Percentiles rank a stretch among this genome's conserved stretches.
Evolutionary conservation across 2,888 invertebrate genomes (phyloP).

Genomic region (Formica aserva): DNA sequence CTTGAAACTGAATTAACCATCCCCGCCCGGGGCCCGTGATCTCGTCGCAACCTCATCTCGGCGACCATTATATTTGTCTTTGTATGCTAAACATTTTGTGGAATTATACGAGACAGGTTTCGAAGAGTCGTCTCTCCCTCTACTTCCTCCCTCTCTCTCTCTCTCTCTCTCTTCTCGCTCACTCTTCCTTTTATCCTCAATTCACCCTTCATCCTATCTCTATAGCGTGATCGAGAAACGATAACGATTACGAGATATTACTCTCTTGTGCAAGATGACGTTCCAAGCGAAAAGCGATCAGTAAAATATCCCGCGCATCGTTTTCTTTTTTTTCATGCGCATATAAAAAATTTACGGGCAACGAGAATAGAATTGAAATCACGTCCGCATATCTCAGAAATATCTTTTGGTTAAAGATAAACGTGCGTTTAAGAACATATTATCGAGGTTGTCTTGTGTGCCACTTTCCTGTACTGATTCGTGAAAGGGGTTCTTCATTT

Average conservation of each 20-base stretch:
- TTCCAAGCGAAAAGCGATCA: conserved; percentile 48
- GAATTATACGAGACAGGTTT: conserved; percentile 76
- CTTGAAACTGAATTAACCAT: conserved; percentile 82
- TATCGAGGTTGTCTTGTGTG: not conserved
- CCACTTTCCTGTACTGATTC: not conserved
- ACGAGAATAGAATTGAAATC: not conserved
- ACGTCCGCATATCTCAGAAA: not conserved
- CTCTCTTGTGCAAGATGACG: conserved; percentile 40
- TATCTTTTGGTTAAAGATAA: conserved; percentile 2
- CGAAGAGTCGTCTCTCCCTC: conserved; percentile 63
- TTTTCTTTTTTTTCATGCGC: conserved; percentile 17
- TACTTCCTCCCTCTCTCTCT: not conserved
- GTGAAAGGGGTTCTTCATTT: not conserved
- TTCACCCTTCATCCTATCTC: conserved; percentile 29
- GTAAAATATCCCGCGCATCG: conserved; percentile 3
- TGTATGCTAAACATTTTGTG: conserved; percentile 82
- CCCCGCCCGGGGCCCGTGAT: conserved; percentile 78
- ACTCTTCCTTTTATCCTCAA: not conserved
- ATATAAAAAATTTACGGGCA: not conserved
- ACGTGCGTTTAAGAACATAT: not conserved
- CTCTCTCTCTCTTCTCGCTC: not conserved
- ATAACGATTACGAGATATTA: conserved; percentile 48
- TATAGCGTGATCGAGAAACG: conserved; percentile 48
- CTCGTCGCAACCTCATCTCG: conserved; percentile 81
- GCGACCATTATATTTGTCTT: conserved; percentile 82